A percentile compares a stretch with the other conserved stretches of the same genome.
These are phyloP conservation scores for Oscheius sp. DNA, from an alignment of 2,888 invertebrate genomes.

Conservation along the genomic window DNA sequence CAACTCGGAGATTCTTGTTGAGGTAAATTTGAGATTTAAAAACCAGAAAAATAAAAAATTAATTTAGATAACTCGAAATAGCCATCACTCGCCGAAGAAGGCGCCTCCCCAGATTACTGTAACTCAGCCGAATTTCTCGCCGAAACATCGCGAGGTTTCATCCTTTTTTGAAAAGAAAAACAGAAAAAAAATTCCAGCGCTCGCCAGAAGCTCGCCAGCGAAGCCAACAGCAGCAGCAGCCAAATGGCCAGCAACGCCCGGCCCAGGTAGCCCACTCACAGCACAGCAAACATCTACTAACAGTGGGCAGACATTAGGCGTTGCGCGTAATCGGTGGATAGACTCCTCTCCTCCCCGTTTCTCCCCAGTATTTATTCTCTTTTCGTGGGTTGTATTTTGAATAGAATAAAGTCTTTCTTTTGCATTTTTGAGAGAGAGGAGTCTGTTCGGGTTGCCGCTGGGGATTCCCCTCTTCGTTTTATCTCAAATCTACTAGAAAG, in stretches of 20 bases:
- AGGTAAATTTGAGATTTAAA: background rate
- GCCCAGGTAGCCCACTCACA: slow-evolving; percentile 23
- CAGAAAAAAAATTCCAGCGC: background rate
- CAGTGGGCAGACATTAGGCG: slow-evolving; percentile 21
- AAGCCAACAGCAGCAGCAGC: background rate
- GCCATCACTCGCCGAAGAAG: background rate
- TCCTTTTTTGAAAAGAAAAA: background rate
- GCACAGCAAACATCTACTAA: slow-evolving; percentile 16
- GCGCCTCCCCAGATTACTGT: slow-evolving; percentile 7
- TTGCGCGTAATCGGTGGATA: slow-evolving; percentile 1
- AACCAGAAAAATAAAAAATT: too few species aligned
- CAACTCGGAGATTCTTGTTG: slow-evolving; percentile 29
- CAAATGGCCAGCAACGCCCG: slow-evolving; percentile 1
- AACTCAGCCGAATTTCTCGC: slow-evolving; percentile 11
- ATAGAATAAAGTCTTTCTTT: slow-evolving; percentile 23
- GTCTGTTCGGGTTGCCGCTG: slow-evolving; percentile 19
- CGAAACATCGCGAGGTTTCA: slow-evolving; percentile 23
- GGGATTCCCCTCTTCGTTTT: background rate
- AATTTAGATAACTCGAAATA: background rate
- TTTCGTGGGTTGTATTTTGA: slow-evolving; percentile 17
- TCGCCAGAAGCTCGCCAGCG: slow-evolving; percentile 9
- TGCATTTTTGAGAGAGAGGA: background rate
- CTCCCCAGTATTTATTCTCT: background rate
- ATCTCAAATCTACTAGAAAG: too few species aligned
- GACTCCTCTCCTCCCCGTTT: background rate